Evolutionary conservation across 2,888 invertebrate genomes (phyloP), one percentile per base, ranked within the genome.

Genomic region (Leptinotarsa tumamoca): DNA sequence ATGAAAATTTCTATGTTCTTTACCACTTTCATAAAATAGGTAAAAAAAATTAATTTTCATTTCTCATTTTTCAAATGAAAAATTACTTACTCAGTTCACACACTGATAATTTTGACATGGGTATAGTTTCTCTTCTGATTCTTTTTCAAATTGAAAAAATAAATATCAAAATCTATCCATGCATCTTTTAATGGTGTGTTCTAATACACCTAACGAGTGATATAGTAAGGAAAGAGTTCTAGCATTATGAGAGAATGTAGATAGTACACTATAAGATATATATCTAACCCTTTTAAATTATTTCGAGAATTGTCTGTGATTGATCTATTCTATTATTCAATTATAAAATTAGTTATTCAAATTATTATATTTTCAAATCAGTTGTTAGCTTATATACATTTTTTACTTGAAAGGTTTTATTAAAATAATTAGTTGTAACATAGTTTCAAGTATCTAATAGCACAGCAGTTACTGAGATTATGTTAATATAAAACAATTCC

Each of bases 261-360:
- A 83, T 83, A 84, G 81, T 80, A 71, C 79, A 76, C 71, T 61
- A 33, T 33, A 82, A 82, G 81, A 82, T 82, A 81, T 77, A 82
- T 82, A 80, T 81, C 82, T 81, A 84, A 85, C 84, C 81, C 80
- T 3, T 84, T 87, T 87, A 87, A 87, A 87, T 87, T 88, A 87
- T 88, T 88, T 88, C 88, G 88, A 88, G 87, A 88, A 87, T 87
- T 88, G 87, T 88, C 88, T 88, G 88, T 88, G 88, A 88, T 88
- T 88, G 85, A 87, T 85, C 86, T 87, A 87, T 86, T 87, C 87
- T 87, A 86, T 87, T 87, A 86, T 86, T 87, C 87, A 87, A 86
- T 85, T 84, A 83, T 82, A 83, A 81, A 82, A 83, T 83, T 83
- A 84, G 80, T 80, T 73, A 83, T 80, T 80, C 71, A 79, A 80